phyloP scores from a whole-genome alignment of 37 sponge, comb jelly and placozoan genomes.

The Bolinopsis microptera region DNA sequence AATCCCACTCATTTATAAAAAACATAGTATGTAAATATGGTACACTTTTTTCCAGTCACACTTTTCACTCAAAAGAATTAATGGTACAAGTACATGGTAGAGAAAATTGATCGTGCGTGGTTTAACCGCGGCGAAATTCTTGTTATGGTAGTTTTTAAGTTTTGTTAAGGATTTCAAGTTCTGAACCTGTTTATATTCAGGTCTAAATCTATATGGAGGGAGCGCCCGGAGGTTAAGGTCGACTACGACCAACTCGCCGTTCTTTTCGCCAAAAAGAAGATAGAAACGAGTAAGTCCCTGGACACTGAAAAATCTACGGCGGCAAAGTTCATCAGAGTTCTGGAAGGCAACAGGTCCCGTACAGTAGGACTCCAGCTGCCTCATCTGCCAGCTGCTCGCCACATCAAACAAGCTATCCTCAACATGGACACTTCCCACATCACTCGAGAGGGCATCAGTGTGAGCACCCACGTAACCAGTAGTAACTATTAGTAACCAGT shows the following conservation, averaged over 20 bases:
- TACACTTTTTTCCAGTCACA: no score
- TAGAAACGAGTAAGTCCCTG: conserved; percentile 2
- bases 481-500: no score
- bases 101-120: no score
- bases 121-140: no score
- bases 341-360: conserved; percentile 82
- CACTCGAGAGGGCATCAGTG: conserved; percentile 82
- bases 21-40: no score
- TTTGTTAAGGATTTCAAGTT: no score
- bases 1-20: no score
- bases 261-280: not conserved
- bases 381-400: conserved; percentile 78
- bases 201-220: conserved; percentile 30
- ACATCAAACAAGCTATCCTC: conserved; percentile 86
- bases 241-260: conserved; percentile 1
- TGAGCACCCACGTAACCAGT: no score
- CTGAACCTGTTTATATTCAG: not conserved
- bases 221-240: conserved; percentile 32
- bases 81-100: no score
- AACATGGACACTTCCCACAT: conserved; percentile 88
- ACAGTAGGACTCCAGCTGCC: conserved; percentile 81
- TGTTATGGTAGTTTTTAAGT: no score
- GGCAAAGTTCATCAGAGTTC: conserved; percentile 75
- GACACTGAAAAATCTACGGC: conserved; percentile 6
- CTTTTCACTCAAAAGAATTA: no score